Conservation (phyloP, 1,140 invertebrate species). For the Drosophila albomicans region DNA sequence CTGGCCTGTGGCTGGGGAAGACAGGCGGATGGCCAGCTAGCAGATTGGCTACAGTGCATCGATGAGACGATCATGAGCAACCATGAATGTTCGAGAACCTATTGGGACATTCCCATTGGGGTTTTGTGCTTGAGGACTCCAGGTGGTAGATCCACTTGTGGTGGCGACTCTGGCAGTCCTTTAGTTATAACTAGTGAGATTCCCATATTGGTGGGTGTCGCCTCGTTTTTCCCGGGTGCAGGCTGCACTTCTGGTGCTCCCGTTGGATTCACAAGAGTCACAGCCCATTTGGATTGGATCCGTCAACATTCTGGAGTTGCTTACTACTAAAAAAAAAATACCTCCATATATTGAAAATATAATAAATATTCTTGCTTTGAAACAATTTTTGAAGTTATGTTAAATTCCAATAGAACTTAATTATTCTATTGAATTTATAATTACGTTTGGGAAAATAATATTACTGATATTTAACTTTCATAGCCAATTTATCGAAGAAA, state of each 20-base stretch:
- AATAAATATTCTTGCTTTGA: slow-evolving; percentile 11
- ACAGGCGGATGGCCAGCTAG: slow-evolving; percentile 50
- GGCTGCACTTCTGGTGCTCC: slow-evolving; percentile 69
- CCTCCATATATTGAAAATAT: background rate
- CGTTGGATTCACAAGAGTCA: slow-evolving; percentile 86
- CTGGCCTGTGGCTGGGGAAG: slow-evolving; percentile 67
- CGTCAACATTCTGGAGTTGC: slow-evolving; percentile 47
- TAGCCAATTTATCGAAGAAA: too few relatives aligned
- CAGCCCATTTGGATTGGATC: slow-evolving; percentile 86
- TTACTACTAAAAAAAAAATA: slow-evolving; percentile 42
- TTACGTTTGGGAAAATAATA: too few relatives aligned
- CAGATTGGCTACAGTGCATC: slow-evolving; percentile 56
- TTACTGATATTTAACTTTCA: too few relatives aligned
- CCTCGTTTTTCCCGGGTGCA: slow-evolving; percentile 55
- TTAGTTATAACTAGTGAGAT: slow-evolving; percentile 81
- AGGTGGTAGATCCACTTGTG: slow-evolving; percentile 56
- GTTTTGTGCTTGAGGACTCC: slow-evolving; percentile 57
- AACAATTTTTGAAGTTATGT: too few relatives aligned
- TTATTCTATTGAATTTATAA: too few relatives aligned
- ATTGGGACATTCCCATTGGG: slow-evolving; percentile 39
- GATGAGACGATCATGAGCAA: slow-evolving; percentile 63
- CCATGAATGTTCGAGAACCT: slow-evolving; percentile 43
- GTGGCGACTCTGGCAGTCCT: slow-evolving; percentile 86
- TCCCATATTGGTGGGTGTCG: slow-evolving; percentile 83
- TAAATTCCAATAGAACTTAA: too few relatives aligned